Conservation (phyloP, 2,888 invertebrate species). For the Cerastoderma edule region DNA sequence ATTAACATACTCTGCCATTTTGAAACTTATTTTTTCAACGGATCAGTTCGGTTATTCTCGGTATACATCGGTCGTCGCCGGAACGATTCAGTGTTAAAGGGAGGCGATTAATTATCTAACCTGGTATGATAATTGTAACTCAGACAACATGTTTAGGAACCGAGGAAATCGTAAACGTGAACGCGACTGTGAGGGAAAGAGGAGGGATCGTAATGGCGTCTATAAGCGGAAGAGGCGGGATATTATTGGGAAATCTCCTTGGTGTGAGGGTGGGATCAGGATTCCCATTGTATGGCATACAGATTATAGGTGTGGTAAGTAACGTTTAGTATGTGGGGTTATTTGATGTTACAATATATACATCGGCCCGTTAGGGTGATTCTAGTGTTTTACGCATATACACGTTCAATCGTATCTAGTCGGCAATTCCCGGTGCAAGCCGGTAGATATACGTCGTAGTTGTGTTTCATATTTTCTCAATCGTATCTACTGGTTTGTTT, state of each 20-base stretch:
- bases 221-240: constrained; percentile 5
- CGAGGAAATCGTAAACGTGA: too few species aligned
- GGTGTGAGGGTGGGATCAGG: constrained; percentile 13
- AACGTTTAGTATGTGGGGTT: too few species aligned
- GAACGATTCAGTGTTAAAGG: too few species aligned
- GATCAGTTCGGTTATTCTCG: too few species aligned
- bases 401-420: background rate
- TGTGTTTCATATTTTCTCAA: background rate
- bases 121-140: too few species aligned
- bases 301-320: constrained; percentile 6
- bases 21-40: too few species aligned
- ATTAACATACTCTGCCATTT: too few species aligned
- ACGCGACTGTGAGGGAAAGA: background rate
- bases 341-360: background rate
- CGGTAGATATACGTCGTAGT: background rate
- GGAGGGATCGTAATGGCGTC: background rate
- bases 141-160: too few species aligned
- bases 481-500: background rate
- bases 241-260: background rate
- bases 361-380: background rate
- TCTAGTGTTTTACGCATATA: background rate
- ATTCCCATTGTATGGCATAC: constrained; percentile 5
- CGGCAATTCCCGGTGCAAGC: background rate
- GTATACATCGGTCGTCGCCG: too few species aligned
- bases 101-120: too few species aligned